phyloP scores from a whole-genome alignment of 2,888 invertebrate species.

The Dendrolimus pini region DNA sequence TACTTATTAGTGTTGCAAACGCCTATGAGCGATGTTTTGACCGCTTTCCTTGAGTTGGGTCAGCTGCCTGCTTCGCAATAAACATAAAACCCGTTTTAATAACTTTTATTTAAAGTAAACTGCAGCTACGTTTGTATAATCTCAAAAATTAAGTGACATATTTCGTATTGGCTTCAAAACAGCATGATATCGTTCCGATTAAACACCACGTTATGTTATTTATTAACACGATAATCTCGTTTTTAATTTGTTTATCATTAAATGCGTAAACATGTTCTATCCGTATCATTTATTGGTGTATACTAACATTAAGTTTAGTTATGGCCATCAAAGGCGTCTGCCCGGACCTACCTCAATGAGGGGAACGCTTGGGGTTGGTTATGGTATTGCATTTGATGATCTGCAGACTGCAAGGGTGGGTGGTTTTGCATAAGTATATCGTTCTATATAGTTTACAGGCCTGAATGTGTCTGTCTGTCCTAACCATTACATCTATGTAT shows the following conservation, averaged over 20 bases:
- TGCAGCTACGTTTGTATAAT: not conserved
- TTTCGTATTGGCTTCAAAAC: not conserved
- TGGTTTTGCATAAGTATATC: constrained; percentile 63
- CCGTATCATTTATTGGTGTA: constrained; percentile 28
- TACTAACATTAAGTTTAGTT: constrained; percentile 29
- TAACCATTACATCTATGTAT: constrained; percentile 62
- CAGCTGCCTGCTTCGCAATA: too few relatives aligned
- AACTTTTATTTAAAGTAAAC: too few relatives aligned
- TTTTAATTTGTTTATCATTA: constrained; percentile 20
- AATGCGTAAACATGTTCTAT: constrained; percentile 17
- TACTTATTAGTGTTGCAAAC: too few relatives aligned
- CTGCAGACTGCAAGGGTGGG: constrained; percentile 54
- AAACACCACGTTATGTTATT: constrained; percentile 11
- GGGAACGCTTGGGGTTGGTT: constrained; percentile 68
- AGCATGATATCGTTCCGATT: not conserved
- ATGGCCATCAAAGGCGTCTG: constrained; percentile 62
- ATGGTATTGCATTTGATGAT: constrained; percentile 66
- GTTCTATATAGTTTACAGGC: constrained; percentile 42
- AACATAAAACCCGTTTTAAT: too few relatives aligned
- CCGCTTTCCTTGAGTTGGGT: too few relatives aligned
- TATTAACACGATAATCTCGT: constrained; percentile 11
- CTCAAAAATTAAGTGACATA: not conserved
- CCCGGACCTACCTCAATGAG: constrained; percentile 60
- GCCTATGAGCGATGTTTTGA: too few relatives aligned
- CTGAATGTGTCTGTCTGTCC: constrained; percentile 49